phyloP scores from a whole-genome alignment of 2,797 vertebrate species.

The Emydoidea blandingii region DNA sequence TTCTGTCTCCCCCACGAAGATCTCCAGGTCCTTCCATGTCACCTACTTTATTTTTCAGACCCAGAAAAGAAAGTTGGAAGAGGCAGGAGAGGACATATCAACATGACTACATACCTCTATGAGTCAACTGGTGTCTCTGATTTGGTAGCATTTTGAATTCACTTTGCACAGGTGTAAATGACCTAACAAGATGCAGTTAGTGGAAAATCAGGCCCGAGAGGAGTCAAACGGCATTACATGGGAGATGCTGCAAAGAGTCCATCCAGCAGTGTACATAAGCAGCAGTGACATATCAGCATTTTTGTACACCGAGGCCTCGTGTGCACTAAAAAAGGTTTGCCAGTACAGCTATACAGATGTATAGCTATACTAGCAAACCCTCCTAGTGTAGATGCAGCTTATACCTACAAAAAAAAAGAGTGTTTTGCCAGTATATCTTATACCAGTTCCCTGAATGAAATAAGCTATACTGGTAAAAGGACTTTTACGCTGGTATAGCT shows the following conservation, averaged over 20 bases:
- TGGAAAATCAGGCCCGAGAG: neutral
- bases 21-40: neutral
- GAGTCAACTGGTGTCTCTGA: neutral
- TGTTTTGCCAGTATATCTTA: neutral
- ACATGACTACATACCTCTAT: neutral
- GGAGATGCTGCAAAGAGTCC: neutral
- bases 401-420: neutral
- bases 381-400: neutral
- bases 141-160: neutral
- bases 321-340: neutral
- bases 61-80: neutral
- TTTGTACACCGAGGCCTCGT: neutral
- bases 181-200: neutral
- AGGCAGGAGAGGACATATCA: neutral
- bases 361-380: neutral
- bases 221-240: neutral
- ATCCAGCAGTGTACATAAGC: neutral
- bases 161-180: neutral
- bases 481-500: neutral
- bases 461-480: slow-evolving; percentile 20
- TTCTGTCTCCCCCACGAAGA: neutral
- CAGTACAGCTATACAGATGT: neutral
- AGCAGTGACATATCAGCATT: neutral
- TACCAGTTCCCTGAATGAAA: slow-evolving; percentile 11
- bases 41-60: neutral